Evolutionary conservation across 2,113 vertebrate genomes (phyloP).

Genomic region (Telmatochromis brachygnathus): DNA sequence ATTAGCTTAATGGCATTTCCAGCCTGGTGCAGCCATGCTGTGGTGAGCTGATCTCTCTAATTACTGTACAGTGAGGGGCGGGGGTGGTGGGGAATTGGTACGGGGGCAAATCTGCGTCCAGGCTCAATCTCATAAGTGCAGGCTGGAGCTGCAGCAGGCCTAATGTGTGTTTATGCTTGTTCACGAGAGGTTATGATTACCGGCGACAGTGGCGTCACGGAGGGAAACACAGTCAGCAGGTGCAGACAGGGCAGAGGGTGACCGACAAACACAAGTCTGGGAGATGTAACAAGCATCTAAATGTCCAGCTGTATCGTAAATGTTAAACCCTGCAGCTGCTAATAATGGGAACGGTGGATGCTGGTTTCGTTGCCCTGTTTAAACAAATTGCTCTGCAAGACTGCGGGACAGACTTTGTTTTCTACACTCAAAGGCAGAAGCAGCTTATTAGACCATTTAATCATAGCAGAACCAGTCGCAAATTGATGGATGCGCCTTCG

Average conservation of each 20-base stretch:
- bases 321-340: neutral
- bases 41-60: slow-evolving; percentile 27
- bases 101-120: slow-evolving; percentile 20
- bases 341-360: neutral
- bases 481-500: neutral
- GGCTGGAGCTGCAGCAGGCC: slow-evolving; percentile 9
- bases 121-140: slow-evolving; percentile 51
- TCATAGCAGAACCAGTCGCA: neutral
- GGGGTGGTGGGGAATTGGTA: neutral
- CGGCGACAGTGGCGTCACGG: slow-evolving; percentile 10
- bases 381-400: slow-evolving; percentile 3
- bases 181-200: slow-evolving; percentile 38
- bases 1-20: neutral
- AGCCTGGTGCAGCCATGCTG: neutral
- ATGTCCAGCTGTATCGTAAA: neutral
- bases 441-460: neutral
- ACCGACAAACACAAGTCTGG: neutral
- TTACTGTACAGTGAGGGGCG: neutral
- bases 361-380: neutral
- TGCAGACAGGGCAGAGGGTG: slow-evolving; percentile 3
- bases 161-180: slow-evolving; percentile 49
- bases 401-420: neutral
- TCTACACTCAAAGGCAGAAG: neutral
- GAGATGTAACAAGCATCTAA: neutral
- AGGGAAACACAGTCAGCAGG: slow-evolving; percentile 37